Evolutionary conservation across 1,140 invertebrate genomes (phyloP), one percentile per base, ranked within the genome.

Genomic region (Drosophila lacertosa): DNA sequence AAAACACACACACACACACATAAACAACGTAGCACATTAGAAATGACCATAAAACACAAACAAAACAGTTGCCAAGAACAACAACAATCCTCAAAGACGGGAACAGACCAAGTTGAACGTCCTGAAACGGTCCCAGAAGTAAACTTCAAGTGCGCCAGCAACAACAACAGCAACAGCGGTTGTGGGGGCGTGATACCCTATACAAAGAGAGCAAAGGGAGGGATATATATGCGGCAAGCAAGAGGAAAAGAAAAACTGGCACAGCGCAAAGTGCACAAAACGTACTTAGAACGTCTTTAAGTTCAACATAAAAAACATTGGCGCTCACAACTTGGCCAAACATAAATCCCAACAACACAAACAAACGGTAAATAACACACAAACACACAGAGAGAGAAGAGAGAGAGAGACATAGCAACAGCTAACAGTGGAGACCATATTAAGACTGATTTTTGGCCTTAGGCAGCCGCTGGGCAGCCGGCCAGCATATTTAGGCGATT

Each of bases 31-130:
- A 64, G 64, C 65, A 81, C 82, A 86, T 88, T 88, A 82, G 82
- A 82, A 72, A 79, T 86, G 82, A 86, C 82, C 82, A 86, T 88
- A 86, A 86, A 86, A 86, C 60, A 82, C 83, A 88, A 88, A 71
- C 83, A 82, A 88, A 86, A 78, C 82, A 78, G 77, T 88, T 77
- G 66, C 81, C 77, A 88, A 88, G 82, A 86, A 69, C 63, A 74
- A 74, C 62, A 77, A 51, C 45, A 62, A 60, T 39, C 29, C 40
- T 13, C 32, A 39, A 50, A 51, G 44, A 39, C 40, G 33, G 50
- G 53, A 65, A 16, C 22, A 26, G 16, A 22, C 45, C 62, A 77
- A 88, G 82, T 86, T 86, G 82, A 86, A 81, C 65, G 82, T 54
- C 82, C 82, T 62, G 57, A 39, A 68, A 66, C 59, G 58, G 42